Evolutionary conservation across 2,797 vertebrate genomes (phyloP), one percentile per base, ranked within the genome.

Genomic region (Phrynocephalus vlangalii): DNA sequence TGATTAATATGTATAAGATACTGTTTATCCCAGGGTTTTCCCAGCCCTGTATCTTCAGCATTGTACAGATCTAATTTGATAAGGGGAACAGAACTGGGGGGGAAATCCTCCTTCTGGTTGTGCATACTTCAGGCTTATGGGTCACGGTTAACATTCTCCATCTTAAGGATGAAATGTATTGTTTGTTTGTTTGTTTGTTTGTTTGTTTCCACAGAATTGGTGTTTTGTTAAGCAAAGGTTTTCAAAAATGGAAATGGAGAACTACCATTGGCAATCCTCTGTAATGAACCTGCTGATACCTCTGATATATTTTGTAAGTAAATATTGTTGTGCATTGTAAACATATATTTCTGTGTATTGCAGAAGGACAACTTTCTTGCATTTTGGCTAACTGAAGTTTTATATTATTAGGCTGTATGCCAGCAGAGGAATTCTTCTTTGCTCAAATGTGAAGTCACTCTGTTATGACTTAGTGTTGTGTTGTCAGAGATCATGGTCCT

Each of bases 261-360:
- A 79, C 68, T 92, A 88, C 8, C 90, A 84, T 76, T 83, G 82
- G 86, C 89, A 89, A 86, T 88, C 92, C 90, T 96, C 88, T 50
- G 38, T 38, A 38, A 3, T 95, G 84, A 93, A 95, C 85, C 86
- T 92, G 30, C 2, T 95, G 2, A 0, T 93, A 5, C 85, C 96
- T 89, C 72, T 97, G 10, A 80, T 87, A 15, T 95, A 78, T 93
- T 89, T 95, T 95, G 97, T 97, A 95, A 96, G 96, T 96, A 89
- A 84, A 87, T 80, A 16, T 83, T 86, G 63, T 5, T 1, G 24
- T 63, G 77, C 18, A n/a, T 72, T 84, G 20, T 79, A 16, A 86
- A 76, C 28, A 48, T 48, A 87, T 87, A 52, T 18, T 82, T 33
- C 33, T 56, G 30, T 81, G 24, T 24, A 24, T 75, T 73, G 24